Evolutionary conservation across 2,797 vertebrate genomes (phyloP).

Genomic region (Cercopithecus hamlyni): DNA sequence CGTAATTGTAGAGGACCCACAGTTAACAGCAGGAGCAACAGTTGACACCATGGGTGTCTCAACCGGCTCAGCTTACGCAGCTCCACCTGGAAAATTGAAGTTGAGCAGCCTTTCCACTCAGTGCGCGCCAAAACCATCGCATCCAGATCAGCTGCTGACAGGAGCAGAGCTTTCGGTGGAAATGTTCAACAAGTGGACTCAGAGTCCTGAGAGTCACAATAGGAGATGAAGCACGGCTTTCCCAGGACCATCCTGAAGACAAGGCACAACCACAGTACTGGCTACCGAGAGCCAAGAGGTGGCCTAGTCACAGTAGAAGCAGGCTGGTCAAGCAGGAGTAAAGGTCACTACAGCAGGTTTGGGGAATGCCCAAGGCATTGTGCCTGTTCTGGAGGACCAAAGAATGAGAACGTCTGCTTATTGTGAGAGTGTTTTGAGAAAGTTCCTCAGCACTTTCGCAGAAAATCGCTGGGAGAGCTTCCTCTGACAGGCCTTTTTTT

Average conservation of each 20-base stretch:
- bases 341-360: not conserved
- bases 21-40: not conserved
- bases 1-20: not conserved
- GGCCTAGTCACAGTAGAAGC: not conserved
- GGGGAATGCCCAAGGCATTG: not conserved
- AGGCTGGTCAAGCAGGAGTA: not conserved
- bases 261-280: not conserved
- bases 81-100: not conserved
- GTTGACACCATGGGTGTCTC: fast-evolving
- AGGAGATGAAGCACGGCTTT: not conserved
- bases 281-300: not conserved
- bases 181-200: not conserved
- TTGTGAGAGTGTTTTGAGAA: not conserved
- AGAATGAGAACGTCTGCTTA: not conserved
- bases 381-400: not conserved
- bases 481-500: not conserved
- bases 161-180: not conserved
- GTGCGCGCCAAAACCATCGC: fast-evolving
- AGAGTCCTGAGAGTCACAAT: not conserved
- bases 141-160: not conserved
- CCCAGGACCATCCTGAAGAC: not conserved
- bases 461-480: not conserved
- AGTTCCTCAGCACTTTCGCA: not conserved
- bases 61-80: not conserved
- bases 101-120: not conserved